Conservation (phyloP, 2,797 vertebrate genomes). For the Syngnathus rostellatus region DNA sequence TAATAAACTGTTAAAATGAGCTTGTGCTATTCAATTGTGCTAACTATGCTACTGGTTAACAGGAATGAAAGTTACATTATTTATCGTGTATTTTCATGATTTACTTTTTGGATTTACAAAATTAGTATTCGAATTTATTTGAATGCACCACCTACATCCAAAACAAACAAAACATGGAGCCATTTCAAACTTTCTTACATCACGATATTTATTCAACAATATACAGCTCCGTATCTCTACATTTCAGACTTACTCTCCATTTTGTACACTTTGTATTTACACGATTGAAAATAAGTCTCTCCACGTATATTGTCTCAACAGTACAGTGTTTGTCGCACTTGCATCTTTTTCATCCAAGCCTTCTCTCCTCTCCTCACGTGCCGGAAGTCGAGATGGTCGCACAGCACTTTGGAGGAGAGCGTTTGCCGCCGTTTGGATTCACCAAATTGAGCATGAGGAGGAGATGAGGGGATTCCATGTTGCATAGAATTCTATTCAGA, state of each 20-base stretch:
- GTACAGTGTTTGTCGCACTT: conserved; percentile 83
- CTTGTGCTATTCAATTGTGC: too few species aligned
- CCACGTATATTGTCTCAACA: conserved; percentile 91
- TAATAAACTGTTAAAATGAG: too few species aligned
- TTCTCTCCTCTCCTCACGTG: background rate
- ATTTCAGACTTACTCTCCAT: conserved; percentile 71
- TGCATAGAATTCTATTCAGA: conserved; percentile 69
- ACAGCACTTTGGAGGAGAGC: conserved; percentile 38
- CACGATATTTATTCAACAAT: conserved; percentile 97
- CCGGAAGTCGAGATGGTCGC: conserved; percentile 6
- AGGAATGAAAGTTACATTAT: too few species aligned
- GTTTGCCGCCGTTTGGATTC: conserved; percentile 12
- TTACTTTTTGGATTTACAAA: background rate
- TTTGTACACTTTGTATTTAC: conserved; percentile 96
- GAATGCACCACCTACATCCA: background rate
- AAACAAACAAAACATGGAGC: background rate
- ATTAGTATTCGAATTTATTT: background rate
- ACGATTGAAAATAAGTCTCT: conserved; percentile 93
- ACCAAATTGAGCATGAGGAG: conserved; percentile 33
- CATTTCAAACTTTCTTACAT: conserved; percentile 41
- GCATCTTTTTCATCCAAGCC: conserved; percentile 48
- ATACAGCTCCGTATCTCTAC: conserved; percentile 78
- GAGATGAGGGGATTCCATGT: conserved; percentile 52
- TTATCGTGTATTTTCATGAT: too few species aligned
- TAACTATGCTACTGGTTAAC: too few species aligned